These are phyloP conservation scores for Solenodon paradoxus DNA, from an alignment of 2,113 vertebrate genomes.

Conservation along the genomic window DNA sequence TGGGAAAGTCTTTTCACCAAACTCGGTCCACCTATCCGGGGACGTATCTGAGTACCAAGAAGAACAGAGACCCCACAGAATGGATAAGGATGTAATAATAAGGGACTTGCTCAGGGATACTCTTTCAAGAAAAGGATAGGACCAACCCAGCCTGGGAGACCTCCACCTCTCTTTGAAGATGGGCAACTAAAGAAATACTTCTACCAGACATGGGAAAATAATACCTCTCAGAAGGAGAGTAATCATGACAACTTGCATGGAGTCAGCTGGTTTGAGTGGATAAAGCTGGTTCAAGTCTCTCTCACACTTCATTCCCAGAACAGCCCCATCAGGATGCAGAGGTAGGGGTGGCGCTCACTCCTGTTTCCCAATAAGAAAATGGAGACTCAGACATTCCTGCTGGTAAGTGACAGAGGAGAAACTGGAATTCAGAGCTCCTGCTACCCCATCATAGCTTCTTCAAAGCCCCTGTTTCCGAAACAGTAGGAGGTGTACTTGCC, in stretches of 20 bases:
- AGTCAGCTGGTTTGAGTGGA: not conserved
- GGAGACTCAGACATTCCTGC: not conserved
- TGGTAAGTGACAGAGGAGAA: not conserved
- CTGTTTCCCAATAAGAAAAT: not conserved
- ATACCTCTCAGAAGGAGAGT: not conserved
- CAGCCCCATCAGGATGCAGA: not conserved
- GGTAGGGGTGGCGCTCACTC: not conserved
- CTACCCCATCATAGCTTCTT: not conserved
- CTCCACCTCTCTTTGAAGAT: slow-evolving; percentile 8
- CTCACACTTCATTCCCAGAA: not conserved
- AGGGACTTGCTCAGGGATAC: not conserved
- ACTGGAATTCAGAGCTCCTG: not conserved
- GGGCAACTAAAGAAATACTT: slow-evolving; percentile 28
- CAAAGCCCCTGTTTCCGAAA: not conserved
- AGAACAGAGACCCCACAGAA: not conserved
- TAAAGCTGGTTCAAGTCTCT: not conserved
- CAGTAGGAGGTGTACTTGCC: not conserved
- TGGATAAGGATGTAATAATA: not conserved
- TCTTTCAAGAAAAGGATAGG: not conserved
- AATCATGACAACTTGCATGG: not conserved
- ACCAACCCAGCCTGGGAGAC: not conserved
- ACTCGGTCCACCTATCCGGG: not conserved
- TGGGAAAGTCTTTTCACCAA: slow-evolving; percentile 18
- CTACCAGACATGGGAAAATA: not conserved
- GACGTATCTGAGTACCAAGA: not conserved